These are phyloP conservation scores for Galerucella calmariensis DNA, from an alignment of 2,888 invertebrate species.

Conservation along the genomic window DNA sequence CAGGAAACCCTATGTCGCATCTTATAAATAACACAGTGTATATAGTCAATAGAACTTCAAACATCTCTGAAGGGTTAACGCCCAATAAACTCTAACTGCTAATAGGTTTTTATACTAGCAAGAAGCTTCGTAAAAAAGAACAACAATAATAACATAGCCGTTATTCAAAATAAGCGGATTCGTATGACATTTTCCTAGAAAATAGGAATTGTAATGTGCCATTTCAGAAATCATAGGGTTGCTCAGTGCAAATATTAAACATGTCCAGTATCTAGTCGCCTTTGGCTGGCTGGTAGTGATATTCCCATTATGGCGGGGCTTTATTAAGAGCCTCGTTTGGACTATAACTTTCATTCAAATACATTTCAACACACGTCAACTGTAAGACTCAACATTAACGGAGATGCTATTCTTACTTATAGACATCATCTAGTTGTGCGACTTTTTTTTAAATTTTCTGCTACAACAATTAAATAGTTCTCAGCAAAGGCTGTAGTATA, in stretches of 20 bases:
- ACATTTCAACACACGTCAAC: background rate
- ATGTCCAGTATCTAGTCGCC: constrained; percentile 49
- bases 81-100: background rate
- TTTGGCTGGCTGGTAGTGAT: constrained; percentile 33
- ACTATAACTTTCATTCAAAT: background rate
- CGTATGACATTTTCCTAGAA: constrained; percentile 24
- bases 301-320: constrained; percentile 26
- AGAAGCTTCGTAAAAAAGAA: constrained; percentile 1
- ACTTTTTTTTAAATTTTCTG: no score
- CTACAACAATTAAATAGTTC: no score
- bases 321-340: constrained; percentile 26
- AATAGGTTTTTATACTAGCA: background rate
- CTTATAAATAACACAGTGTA: no score
- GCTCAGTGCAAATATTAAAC: constrained; percentile 45
- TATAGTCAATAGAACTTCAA: background rate
- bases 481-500: no score
- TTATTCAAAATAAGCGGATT: constrained; percentile 24
- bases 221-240: constrained; percentile 39
- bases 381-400: no score
- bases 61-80: background rate
- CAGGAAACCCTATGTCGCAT: no score
- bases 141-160: constrained; percentile 15
- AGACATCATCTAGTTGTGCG: no score
- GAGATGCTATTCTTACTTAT: no score
- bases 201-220: constrained; percentile 40